Conservation (phyloP, 2,888 invertebrate species). For the Stenodera caucasica region DNA sequence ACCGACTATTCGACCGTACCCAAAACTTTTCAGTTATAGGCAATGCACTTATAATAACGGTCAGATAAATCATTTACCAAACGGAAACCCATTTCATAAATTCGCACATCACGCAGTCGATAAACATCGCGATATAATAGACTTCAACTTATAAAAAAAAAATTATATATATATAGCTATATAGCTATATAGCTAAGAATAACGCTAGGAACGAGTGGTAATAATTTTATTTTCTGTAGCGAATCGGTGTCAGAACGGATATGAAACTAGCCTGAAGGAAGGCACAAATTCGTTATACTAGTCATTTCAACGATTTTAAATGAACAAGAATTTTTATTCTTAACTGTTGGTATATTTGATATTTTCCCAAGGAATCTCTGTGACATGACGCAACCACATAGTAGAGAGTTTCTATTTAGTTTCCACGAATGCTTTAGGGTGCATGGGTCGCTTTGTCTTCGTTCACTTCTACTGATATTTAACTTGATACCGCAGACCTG, state of each 20-base stretch:
- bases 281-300: conserved; percentile 28
- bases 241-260: conserved; percentile 32
- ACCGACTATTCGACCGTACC: conserved; percentile 32
- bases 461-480: conserved; percentile 51
- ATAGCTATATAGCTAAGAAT: conserved; percentile 29
- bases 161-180: too few relatives aligned
- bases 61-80: conserved; percentile 39
- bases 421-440: conserved; percentile 50
- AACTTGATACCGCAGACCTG: conserved; percentile 50
- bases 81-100: conserved; percentile 36
- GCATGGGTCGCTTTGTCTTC: conserved; percentile 53
- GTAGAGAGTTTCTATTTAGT: conserved; percentile 50
- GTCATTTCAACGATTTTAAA: conserved; percentile 16
- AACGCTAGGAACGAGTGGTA: conserved; percentile 30
- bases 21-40: conserved; percentile 27
- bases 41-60: conserved; percentile 35
- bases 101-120: conserved; percentile 33
- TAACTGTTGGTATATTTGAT: conserved; percentile 18
- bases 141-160: conserved; percentile 30
- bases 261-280: conserved; percentile 31
- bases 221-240: conserved; percentile 34
- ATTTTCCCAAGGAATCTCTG: conserved; percentile 31
- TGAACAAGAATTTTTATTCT: conserved; percentile 27
- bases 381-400: conserved; percentile 39
- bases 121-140: conserved; percentile 36